Base-by-base conservation (phyloP, 2,113 vertebrate species). In the Clarias magur region DNA sequence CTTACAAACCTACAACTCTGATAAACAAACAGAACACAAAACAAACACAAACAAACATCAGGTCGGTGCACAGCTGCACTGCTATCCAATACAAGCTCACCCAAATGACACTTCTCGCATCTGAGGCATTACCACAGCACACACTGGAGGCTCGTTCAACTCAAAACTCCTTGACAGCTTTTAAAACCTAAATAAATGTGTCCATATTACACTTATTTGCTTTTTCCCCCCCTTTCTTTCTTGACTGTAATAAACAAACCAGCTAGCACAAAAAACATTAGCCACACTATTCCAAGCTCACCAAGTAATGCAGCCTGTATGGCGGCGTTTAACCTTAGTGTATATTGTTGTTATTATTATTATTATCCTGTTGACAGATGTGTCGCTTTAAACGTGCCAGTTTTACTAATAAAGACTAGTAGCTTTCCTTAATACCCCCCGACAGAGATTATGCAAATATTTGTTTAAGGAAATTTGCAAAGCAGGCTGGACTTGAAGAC, bases 1-100 rank as follows among this genome's bases (percentile, higher is more conserved):
- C 94, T 98, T 91, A 87, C 92, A 90, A 94, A 94, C 96, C 97
- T 91, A 93, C 92, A 93, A 94, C 95, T 93, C 96, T 97, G 89
- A 57, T 92, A 91, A 91, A 94, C 86, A 92, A 88, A 91, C 87
- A 91, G 81, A 80, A n/a, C 3, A 27, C 12, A 11, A n/a, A 21
- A 25, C 10, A 76, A 25, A 16, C 2, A 56, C 13, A 59, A 59
- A 48, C n/a, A 57, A 23, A 57, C 48, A 59, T 27, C 12, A 65
- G 21, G 25, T 30, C 9, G 59, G 12, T 12, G 4, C 11, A 10
- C 23, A 67, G 42, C 25, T 23, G 19, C 79, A 42, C 57, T 15
- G 19, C 57, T 81, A 42, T 30, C 19, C 34, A 81, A 9, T 8
- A n/a, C 27, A 42, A 34, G 65, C 54, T 84, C 79, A 88, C 34